A percentile compares a stretch with the other conserved stretches of the same genome.
These are phyloP conservation scores for Galbula dea DNA, from an alignment of 2,113 vertebrate genomes.

Conservation along the genomic window DNA sequence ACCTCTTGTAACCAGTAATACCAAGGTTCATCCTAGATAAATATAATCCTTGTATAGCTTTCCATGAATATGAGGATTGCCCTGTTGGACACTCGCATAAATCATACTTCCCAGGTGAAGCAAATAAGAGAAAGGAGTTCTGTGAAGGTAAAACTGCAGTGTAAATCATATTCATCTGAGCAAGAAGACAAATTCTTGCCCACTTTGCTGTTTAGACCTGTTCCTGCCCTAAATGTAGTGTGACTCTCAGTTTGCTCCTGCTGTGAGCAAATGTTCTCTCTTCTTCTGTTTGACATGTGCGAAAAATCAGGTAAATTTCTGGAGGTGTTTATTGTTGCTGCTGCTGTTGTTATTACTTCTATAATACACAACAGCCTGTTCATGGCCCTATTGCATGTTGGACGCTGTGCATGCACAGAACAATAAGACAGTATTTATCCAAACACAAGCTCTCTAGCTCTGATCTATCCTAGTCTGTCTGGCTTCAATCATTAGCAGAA, in stretches of 20 bases:
- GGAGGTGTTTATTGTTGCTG: not conserved
- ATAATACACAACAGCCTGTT: too few relatives aligned
- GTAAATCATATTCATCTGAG: not conserved
- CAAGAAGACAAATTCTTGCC: not conserved
- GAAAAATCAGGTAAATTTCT: not conserved
- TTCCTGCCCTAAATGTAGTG: not conserved
- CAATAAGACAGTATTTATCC: not conserved
- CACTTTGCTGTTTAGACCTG: not conserved
- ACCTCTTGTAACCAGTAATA: not conserved
- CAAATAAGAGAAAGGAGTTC: not conserved
- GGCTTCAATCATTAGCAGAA: not conserved
- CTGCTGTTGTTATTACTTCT: not conserved
- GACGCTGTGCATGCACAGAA: not conserved
- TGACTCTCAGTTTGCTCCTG: not conserved
- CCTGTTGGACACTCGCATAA: not conserved
- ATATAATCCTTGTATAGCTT: not conserved
- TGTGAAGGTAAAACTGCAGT: not conserved
- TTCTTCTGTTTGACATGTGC: not conserved
- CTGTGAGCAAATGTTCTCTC: not conserved
- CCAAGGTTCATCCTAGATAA: not conserved
- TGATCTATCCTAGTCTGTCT: not conserved
- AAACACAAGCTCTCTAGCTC: not conserved
- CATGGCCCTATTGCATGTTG: not conserved
- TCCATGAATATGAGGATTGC: not conserved
- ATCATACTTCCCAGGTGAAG: not conserved